These are phyloP conservation scores for Ctenopoma multispine DNA, from an alignment of 2,797 vertebrate genomes.

Conservation along the genomic window DNA sequence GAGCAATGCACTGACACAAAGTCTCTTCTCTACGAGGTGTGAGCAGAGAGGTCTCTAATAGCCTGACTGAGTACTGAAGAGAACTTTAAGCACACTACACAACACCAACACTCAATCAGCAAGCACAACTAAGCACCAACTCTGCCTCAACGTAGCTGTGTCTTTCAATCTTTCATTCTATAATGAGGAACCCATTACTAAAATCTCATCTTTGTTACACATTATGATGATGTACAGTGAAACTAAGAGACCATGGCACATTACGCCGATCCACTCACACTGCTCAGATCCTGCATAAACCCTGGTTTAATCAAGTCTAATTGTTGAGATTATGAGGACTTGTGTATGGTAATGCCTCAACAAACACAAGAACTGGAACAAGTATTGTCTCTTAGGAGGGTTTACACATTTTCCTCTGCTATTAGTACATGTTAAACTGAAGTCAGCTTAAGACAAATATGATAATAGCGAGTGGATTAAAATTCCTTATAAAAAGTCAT, in stretches of 20 bases:
- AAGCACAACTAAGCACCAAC: slow-evolving; percentile 12
- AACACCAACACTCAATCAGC: slow-evolving; percentile 40
- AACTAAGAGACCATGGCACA: slow-evolving; percentile 33
- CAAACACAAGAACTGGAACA: slow-evolving; percentile 75
- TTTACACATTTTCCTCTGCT: slow-evolving; percentile 64
- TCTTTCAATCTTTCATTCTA: slow-evolving; percentile 33
- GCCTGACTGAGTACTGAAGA: slow-evolving; percentile 41
- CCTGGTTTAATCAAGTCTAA: slow-evolving; percentile 75
- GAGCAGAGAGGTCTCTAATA: slow-evolving; percentile 57
- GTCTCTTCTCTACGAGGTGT: slow-evolving; percentile 39
- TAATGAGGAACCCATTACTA: slow-evolving; percentile 30
- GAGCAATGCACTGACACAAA: slow-evolving; percentile 38
- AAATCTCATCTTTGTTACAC: slow-evolving; percentile 48
- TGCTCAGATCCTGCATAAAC: slow-evolving; percentile 62
- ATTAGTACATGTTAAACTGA: slow-evolving; percentile 65
- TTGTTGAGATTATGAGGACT: slow-evolving; percentile 75
- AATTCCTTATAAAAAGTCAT: slow-evolving; percentile 54
- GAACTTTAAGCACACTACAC: slow-evolving; percentile 35
- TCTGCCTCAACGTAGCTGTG: slow-evolving; percentile 12
- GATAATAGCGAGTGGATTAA: slow-evolving; percentile 67
- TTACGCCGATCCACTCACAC: slow-evolving; percentile 37
- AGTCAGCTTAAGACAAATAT: slow-evolving; percentile 69
- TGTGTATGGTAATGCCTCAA: slow-evolving; percentile 70
- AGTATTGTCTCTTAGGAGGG: slow-evolving; percentile 63
- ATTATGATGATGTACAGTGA: slow-evolving; percentile 36